Evolutionary conservation across 2,888 invertebrate genomes (phyloP).

Genomic region (Drosophila prolongata): DNA sequence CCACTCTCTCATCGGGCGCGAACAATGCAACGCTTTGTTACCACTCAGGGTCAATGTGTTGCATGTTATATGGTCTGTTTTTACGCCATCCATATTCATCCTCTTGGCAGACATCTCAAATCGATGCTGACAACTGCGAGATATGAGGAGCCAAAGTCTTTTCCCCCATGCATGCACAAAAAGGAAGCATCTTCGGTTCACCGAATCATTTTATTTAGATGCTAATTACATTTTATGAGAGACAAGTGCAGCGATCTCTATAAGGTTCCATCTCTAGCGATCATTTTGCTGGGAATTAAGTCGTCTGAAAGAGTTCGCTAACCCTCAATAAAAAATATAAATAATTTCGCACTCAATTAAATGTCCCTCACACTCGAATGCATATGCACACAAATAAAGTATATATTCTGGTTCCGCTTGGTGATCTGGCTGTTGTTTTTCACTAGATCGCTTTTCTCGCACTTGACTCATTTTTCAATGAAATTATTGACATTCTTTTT

Average conservation of each 20-base stretch:
- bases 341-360: slow-evolving; percentile 67
- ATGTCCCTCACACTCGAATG: slow-evolving; percentile 28
- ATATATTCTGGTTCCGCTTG: slow-evolving; percentile 45
- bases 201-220: slow-evolving; percentile 42
- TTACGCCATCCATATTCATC: slow-evolving; percentile 5
- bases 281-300: slow-evolving; percentile 42
- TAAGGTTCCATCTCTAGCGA: slow-evolving; percentile 27
- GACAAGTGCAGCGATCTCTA: slow-evolving; percentile 39
- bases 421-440: slow-evolving; percentile 39
- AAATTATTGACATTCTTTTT: slow-evolving; percentile 50
- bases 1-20: slow-evolving; percentile 37
- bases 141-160: not conserved
- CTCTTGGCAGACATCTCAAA: slow-evolving; percentile 37
- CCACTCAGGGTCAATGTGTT: slow-evolving; percentile 73
- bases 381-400: slow-evolving; percentile 28
- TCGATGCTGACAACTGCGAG: slow-evolving; percentile 37
- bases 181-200: slow-evolving; percentile 6
- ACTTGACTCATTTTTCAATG: slow-evolving; percentile 47
- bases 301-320: slow-evolving; percentile 39
- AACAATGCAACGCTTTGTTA: slow-evolving; percentile 65
- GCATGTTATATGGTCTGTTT: slow-evolving; percentile 49
- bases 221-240: slow-evolving; percentile 47
- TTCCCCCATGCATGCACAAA: slow-evolving; percentile 10
- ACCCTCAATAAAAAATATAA: slow-evolving; percentile 30
- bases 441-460: slow-evolving; percentile 10